phyloP scores from a whole-genome alignment of 2,113 vertebrate species.

The Paratilapia polleni region DNA sequence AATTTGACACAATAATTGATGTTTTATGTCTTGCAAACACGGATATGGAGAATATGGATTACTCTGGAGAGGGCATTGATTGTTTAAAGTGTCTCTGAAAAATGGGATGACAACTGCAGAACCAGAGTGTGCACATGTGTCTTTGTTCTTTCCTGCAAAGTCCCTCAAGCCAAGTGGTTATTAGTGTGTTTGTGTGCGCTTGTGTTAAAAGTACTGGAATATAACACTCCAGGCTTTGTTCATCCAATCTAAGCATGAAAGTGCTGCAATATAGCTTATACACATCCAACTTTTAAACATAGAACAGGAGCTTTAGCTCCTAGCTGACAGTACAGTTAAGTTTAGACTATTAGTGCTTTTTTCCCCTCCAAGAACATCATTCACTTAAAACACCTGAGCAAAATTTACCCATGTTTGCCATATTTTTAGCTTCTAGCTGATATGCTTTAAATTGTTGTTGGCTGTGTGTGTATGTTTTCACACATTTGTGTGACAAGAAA shows the following conservation, averaged over 20 bases:
- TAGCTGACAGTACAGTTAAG: slow-evolving; percentile 42
- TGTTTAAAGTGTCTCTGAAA: slow-evolving; percentile 62
- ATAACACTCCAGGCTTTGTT: slow-evolving; percentile 22
- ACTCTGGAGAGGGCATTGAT: slow-evolving; percentile 49
- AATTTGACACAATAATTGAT: slow-evolving; percentile 66
- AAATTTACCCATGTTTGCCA: not conserved
- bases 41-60: slow-evolving; percentile 58
- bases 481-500: not conserved
- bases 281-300: slow-evolving; percentile 22
- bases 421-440: not conserved
- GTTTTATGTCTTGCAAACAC: slow-evolving; percentile 55
- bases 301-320: not conserved
- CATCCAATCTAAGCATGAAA: slow-evolving; percentile 51
- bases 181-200: slow-evolving; percentile 16
- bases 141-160: slow-evolving; percentile 32
- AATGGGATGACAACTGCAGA: slow-evolving; percentile 43
- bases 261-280: slow-evolving; percentile 7
- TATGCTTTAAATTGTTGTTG: not conserved
- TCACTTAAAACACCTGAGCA: not conserved
- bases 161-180: slow-evolving; percentile 8
- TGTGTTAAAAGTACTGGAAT: slow-evolving; percentile 36
- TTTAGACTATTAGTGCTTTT: slow-evolving; percentile 7
- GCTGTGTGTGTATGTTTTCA: too few relatives aligned
- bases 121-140: slow-evolving; percentile 1
- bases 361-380: not conserved